Conservation (phyloP, 2,113 vertebrate genomes). For the Petrocephalus microphthalmus region DNA sequence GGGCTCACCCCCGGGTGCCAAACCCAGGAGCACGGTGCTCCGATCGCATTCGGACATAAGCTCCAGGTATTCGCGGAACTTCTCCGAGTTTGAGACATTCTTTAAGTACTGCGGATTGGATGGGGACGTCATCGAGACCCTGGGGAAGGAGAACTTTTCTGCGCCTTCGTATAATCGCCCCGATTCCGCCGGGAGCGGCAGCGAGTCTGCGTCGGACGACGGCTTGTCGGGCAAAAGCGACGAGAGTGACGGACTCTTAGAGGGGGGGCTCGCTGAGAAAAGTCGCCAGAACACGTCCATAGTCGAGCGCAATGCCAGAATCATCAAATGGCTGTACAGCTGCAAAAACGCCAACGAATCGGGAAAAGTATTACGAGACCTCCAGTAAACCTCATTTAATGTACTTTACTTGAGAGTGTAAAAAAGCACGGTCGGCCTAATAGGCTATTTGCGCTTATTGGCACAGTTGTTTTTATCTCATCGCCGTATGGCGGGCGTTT, state of each 20-base stretch:
- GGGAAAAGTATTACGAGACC: slow-evolving; percentile 63
- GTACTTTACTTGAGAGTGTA: background rate
- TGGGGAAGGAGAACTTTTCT: slow-evolving; percentile 81
- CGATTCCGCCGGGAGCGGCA: slow-evolving; percentile 67
- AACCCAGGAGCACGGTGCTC: slow-evolving; percentile 60
- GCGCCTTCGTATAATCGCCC: slow-evolving; percentile 58
- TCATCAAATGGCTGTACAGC: slow-evolving; percentile 95
- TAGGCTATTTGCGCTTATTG: background rate
- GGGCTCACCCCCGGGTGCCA: slow-evolving; percentile 32
- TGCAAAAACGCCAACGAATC: slow-evolving; percentile 77
- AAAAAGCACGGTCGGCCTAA: background rate
- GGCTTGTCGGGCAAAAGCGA: slow-evolving; percentile 70
- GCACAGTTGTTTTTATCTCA: background rate
- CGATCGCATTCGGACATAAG: slow-evolving; percentile 91
- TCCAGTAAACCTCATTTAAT: slow-evolving; percentile 49
- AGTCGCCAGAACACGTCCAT: slow-evolving; percentile 69
- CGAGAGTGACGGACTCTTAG: slow-evolving; percentile 66
- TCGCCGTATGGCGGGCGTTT: background rate
- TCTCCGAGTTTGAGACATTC: slow-evolving; percentile 76
- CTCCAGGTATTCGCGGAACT: slow-evolving; percentile 75
- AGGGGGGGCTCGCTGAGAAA: slow-evolving; percentile 66
- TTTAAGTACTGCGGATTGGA: slow-evolving; percentile 88
- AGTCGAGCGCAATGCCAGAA: slow-evolving; percentile 89
- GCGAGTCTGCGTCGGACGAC: slow-evolving; percentile 70
- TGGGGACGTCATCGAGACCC: slow-evolving; percentile 71